phyloP scores from a whole-genome alignment of 1,140 invertebrate genomes.

The Acyrthosiphon pisum region DNA sequence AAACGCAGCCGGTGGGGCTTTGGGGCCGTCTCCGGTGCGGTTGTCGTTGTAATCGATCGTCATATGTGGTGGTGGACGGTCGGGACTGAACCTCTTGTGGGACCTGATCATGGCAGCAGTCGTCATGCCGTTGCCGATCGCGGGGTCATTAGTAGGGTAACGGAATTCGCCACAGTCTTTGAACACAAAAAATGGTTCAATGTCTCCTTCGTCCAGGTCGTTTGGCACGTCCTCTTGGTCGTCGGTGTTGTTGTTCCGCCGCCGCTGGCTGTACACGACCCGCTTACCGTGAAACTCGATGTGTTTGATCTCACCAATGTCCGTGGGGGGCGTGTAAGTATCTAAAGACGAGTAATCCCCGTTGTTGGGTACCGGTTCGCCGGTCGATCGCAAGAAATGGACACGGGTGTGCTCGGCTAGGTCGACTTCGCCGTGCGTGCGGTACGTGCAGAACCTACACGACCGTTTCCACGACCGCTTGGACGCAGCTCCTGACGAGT shows the following conservation, averaged over 20 bases:
- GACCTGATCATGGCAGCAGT: background rate
- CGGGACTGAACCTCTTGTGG: background rate
- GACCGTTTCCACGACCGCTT: background rate
- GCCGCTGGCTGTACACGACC: background rate
- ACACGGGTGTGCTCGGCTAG: constrained; percentile 5
- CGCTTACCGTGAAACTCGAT: constrained; percentile 30
- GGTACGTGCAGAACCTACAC: constrained; percentile 36
- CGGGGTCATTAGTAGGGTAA: no score
- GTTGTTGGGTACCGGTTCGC: background rate
- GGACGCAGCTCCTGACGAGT: background rate
- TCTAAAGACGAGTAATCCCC: background rate
- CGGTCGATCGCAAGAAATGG: constrained; percentile 6
- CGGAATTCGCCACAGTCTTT: background rate
- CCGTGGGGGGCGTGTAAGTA: no score
- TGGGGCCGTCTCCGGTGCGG: background rate
- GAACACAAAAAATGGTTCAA: constrained; percentile 34
- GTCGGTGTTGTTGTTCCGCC: background rate
- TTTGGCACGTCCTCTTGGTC: background rate
- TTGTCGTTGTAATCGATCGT: constrained; percentile 22
- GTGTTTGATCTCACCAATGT: background rate
- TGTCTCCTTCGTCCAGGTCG: background rate
- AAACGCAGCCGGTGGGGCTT: background rate
- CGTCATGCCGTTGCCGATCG: background rate
- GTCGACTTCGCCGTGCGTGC: background rate
- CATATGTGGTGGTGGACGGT: background rate